Conservation (phyloP, 2,888 invertebrate species). For the Dynastes hyllus region DNA sequence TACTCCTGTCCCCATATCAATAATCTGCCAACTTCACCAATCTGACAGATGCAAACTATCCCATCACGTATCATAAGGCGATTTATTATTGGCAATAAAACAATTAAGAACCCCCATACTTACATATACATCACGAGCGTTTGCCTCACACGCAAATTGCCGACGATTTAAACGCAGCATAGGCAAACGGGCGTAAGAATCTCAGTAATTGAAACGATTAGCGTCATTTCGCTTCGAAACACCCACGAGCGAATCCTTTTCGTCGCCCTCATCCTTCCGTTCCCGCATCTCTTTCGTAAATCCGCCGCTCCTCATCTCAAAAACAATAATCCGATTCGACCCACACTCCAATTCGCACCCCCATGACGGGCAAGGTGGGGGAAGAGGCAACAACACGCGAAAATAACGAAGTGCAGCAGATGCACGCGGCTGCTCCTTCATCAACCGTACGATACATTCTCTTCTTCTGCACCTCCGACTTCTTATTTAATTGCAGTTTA, state of each 20-base stretch:
- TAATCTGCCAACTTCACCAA: neutral
- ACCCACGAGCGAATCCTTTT: constrained; percentile 55
- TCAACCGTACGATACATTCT: neutral
- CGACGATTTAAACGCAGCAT: constrained; percentile 50
- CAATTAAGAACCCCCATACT: constrained; percentile 54
- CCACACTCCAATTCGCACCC: constrained; percentile 59
- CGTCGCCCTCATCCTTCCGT: constrained; percentile 1
- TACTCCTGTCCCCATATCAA: neutral
- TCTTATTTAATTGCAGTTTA: constrained; percentile 55
- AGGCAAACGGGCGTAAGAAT: constrained; percentile 59
- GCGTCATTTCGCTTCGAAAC: constrained; percentile 58
- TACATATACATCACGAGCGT: constrained; percentile 36
- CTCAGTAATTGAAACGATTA: constrained; percentile 62
- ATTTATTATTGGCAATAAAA: constrained; percentile 51
- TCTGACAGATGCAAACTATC: constrained; percentile 24
- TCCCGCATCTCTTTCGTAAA: constrained; percentile 48
- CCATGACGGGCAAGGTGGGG: constrained; percentile 40
- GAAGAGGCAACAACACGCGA: neutral
- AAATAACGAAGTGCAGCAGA: constrained; percentile 35
- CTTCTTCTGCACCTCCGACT: constrained; percentile 25
- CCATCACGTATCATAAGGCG: neutral
- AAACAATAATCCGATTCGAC: constrained; percentile 61
- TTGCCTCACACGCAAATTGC: constrained; percentile 48
- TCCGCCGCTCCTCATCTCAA: constrained; percentile 54
- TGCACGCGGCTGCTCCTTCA: constrained; percentile 43